Conservation (phyloP, 2,797 vertebrate species). For the Iguana delicatissima region DNA sequence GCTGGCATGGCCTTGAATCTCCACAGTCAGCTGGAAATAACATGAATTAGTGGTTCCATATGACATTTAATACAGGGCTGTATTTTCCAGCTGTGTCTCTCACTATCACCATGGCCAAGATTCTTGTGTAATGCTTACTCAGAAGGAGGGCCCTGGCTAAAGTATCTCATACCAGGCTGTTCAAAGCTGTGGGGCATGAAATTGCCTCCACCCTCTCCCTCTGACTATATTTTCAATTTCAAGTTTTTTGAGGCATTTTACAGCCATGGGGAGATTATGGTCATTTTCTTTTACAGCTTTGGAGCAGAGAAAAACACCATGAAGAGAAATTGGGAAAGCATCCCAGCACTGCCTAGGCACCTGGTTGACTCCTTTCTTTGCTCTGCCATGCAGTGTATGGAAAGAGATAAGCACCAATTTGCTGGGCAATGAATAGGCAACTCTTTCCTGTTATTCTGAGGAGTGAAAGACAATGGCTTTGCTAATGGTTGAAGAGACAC, state of each 20-base stretch:
- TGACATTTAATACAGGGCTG: background rate
- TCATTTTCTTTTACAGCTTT: background rate
- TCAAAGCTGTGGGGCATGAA: background rate
- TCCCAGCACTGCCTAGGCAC: background rate
- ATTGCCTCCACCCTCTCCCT: background rate
- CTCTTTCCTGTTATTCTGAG: background rate
- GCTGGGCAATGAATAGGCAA: background rate
- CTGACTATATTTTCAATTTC: background rate
- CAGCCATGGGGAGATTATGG: background rate
- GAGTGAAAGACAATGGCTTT: background rate
- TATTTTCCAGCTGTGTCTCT: background rate
- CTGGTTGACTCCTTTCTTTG: background rate
- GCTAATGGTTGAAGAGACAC: background rate
- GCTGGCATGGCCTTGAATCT: background rate
- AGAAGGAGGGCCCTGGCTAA: background rate
- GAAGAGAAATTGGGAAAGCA: background rate
- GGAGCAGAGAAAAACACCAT: background rate
- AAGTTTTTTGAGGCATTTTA: background rate
- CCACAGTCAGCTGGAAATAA: background rate
- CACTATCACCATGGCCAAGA: background rate
- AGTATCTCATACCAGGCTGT: background rate
- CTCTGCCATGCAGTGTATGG: background rate
- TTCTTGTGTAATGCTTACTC: background rate
- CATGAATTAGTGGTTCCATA: constrained; percentile 1
- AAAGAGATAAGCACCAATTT: background rate